Base-by-base conservation (phyloP, 2,113 vertebrate species). In the Crotalus horridus region DNA sequence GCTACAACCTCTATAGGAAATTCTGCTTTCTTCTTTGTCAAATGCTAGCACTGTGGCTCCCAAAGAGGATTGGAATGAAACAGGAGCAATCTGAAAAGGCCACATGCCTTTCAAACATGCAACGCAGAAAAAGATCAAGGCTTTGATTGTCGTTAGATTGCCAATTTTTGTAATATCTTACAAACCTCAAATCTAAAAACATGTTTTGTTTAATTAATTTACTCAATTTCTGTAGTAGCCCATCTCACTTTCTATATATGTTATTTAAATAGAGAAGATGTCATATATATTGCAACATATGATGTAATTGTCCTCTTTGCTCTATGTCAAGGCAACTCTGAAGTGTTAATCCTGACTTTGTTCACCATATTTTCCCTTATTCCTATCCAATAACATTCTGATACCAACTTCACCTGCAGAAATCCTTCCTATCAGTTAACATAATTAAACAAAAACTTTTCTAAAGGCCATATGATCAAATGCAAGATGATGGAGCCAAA, bases 1-100 rank as follows among this genome's bases (percentile, higher is more conserved):
- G 94, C 94, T 96, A 93, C 89, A 88, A 88, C 10, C 94, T 96
- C 95, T 96, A 90, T 92, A 95, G 96, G 93, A 94, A 93, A 94
- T 93, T n/a, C 58, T 91, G 86, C 86, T 89, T n/a, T 2, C 91
- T 92, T 90, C 55, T 86, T 86, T 11, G 56, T 91, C 87, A 93
- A 93, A 91, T 85, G 24, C 64, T 69, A 64, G 4, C 53, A 90
- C 54, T 93, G 21, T 87, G 87, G 48, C 89, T 90, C 33, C 91
- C 51, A 51, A 89, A 93, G 74, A 93, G 90, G 88, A 92, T 94
- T 94, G 94, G 81, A 33, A 55, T 89, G 81, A 81, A 93, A 93
- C 29, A 88, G 86, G 53, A 96, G 92, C 90, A 94, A 95, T 90
- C 93, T 61, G 54, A 87, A 81, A 94, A 92, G 58, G 88, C 81